Evolutionary conservation across 2,113 vertebrate genomes (phyloP).

Genomic region (Laterallus jamaicensis): DNA sequence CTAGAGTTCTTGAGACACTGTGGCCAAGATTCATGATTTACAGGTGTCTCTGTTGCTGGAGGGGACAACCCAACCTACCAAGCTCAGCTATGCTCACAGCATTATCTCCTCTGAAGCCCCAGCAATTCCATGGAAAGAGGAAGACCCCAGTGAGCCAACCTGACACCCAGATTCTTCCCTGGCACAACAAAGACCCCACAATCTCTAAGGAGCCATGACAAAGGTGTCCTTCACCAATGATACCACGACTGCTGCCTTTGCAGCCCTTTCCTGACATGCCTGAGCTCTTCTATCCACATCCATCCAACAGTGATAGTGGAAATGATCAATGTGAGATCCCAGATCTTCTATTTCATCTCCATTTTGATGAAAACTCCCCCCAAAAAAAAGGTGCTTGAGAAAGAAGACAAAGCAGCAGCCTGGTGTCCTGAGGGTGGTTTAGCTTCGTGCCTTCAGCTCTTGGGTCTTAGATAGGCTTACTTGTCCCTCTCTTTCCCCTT

Average conservation of each 20-base stretch:
- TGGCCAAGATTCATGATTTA: background rate
- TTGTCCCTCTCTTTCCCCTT: background rate
- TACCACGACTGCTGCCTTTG: background rate
- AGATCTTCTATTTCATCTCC: fast-evolving
- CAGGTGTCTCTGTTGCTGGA: background rate
- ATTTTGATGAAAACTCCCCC: background rate
- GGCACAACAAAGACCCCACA: background rate
- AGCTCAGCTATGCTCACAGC: background rate
- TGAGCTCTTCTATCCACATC: background rate
- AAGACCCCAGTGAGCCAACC: background rate
- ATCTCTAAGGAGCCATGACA: background rate
- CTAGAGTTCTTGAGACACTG: background rate
- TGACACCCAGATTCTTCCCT: background rate
- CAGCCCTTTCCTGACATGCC: background rate
- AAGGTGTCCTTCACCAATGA: fast-evolving
- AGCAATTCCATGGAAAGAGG: background rate
- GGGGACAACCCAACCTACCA: background rate
- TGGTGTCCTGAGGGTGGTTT: background rate
- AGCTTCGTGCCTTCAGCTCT: background rate
- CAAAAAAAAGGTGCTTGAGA: background rate
- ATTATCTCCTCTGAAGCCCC: background rate
- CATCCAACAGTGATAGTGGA: background rate
- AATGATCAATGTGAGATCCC: background rate
- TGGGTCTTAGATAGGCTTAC: background rate
- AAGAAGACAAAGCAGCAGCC: background rate